A percentile compares a stretch with the other conserved stretches of the same genome.
phyloP scores from a whole-genome alignment of 2,888 invertebrate genomes.

The Stratiomys singularior region DNA sequence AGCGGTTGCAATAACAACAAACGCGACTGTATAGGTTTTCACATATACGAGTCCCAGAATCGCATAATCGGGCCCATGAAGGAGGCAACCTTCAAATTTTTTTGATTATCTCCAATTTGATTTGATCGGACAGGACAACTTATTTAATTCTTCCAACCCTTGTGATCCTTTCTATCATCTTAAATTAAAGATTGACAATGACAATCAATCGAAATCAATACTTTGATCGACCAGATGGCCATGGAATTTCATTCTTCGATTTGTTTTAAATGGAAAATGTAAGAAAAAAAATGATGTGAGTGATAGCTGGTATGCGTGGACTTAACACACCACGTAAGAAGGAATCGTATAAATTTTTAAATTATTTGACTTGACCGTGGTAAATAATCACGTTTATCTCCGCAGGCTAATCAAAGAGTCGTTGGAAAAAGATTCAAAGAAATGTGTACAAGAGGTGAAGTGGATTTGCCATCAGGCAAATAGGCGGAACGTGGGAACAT shows the following conservation, averaged over 20 bases:
- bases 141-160: background rate
- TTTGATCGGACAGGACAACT: slow-evolving; percentile 28
- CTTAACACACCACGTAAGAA: background rate
- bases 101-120: slow-evolving; percentile 28
- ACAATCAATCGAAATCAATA: slow-evolving; percentile 26
- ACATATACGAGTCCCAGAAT: background rate
- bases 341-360: slow-evolving; percentile 32
- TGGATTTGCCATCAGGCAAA: slow-evolving; percentile 14
- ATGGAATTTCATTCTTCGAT: slow-evolving; percentile 28
- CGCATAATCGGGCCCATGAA: background rate
- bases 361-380: slow-evolving; percentile 19
- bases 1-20: background rate
- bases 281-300: slow-evolving; percentile 6
- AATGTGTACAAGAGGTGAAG: slow-evolving; percentile 5
- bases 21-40: background rate
- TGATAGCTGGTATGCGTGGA: slow-evolving; percentile 21
- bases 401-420: slow-evolving; percentile 2
- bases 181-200: background rate
- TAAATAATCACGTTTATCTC: slow-evolving; percentile 23
- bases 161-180: slow-evolving; percentile 22
- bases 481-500: slow-evolving; percentile 32
- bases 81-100: slow-evolving; percentile 33
- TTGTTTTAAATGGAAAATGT: background rate
- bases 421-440: background rate
- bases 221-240: slow-evolving; percentile 44